phyloP scores from a whole-genome alignment of 2,113 vertebrate genomes.

The Coracopsis vasa region DNA sequence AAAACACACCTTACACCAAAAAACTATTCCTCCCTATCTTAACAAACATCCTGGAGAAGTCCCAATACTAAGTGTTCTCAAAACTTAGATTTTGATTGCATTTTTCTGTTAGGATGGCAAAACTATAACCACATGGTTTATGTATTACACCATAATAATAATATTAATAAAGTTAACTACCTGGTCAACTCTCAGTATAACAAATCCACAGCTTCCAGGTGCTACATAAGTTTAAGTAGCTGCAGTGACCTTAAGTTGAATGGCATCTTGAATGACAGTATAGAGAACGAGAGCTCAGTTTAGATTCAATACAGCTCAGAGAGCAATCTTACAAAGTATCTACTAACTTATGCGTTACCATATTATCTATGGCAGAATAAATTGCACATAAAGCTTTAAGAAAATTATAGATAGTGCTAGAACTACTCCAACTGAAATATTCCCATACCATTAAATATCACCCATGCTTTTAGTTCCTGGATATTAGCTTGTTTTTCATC shows the following conservation, averaged over 20 bases:
- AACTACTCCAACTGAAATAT: neutral
- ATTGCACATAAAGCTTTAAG: neutral
- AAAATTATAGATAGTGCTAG: neutral
- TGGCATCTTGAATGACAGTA: neutral
- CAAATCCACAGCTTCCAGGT: neutral
- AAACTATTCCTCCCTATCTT: neutral
- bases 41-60: neutral
- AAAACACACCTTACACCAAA: neutral
- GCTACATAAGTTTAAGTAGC: neutral
- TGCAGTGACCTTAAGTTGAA: neutral
- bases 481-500: neutral
- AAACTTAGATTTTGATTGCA: neutral
- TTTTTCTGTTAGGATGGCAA: neutral
- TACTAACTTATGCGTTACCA: neutral
- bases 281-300: neutral
- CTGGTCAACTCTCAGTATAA: fast-evolving
- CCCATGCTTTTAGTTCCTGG: neutral
- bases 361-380: neutral
- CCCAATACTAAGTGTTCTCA: neutral
- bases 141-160: neutral
- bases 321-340: neutral
- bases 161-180: neutral
- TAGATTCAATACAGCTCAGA: neutral
- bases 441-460: neutral
- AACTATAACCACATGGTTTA: neutral